These are phyloP conservation scores for Dendrolimus kikuchii DNA, from an alignment of 1,140 invertebrate species.

Conservation along the genomic window DNA sequence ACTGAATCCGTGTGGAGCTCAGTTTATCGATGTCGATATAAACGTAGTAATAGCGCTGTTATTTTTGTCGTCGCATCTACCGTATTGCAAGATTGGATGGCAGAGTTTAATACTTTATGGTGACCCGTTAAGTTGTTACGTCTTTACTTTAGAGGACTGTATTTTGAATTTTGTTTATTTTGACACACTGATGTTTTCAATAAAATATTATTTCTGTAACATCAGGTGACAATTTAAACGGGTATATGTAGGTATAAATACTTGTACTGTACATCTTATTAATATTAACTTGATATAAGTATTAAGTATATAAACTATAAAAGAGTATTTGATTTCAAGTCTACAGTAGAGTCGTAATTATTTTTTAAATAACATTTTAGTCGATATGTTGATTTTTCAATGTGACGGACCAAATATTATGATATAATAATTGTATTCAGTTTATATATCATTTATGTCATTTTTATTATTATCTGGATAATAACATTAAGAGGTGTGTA, in stretches of 20 bases:
- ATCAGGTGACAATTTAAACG: neutral
- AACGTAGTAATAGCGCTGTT: slow-evolving; percentile 38
- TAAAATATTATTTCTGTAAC: neutral
- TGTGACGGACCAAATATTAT: too few relatives aligned
- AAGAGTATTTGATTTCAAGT: too few relatives aligned
- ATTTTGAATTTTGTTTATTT: slow-evolving; percentile 1
- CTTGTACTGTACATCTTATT: too few relatives aligned
- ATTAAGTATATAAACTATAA: too few relatives aligned
- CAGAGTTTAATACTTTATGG: slow-evolving; percentile 30
- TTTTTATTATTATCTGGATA: too few relatives aligned
- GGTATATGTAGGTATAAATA: neutral
- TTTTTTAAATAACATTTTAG: too few relatives aligned
- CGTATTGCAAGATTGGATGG: slow-evolving; percentile 30
- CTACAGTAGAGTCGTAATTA: too few relatives aligned
- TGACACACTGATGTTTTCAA: neutral
- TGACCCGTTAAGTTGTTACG: slow-evolving; percentile 15
- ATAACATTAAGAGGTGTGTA: too few relatives aligned
- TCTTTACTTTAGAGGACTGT: slow-evolving; percentile 16
- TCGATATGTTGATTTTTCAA: too few relatives aligned
- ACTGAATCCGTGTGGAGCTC: slow-evolving; percentile 33
- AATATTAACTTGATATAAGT: too few relatives aligned
- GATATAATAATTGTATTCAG: too few relatives aligned
- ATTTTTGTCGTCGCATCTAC: slow-evolving; percentile 32
- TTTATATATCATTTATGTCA: too few relatives aligned
- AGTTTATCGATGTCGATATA: slow-evolving; percentile 61